Conservation (phyloP, 2,797 vertebrate genomes). For the Malurus splendens region DNA sequence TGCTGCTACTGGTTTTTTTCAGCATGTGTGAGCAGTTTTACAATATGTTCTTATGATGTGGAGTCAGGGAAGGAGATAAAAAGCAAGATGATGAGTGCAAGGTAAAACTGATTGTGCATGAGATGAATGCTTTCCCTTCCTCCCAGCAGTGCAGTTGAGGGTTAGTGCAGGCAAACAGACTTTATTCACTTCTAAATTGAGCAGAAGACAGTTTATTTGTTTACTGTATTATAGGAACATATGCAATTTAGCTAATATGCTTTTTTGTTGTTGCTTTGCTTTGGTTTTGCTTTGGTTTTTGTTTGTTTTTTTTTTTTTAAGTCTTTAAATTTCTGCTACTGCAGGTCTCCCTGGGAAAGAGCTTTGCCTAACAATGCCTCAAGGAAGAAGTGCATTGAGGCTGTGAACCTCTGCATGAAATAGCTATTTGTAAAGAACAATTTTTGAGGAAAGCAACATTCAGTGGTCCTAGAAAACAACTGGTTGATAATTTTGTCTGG, state of each 20-base stretch:
- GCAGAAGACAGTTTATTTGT: background rate
- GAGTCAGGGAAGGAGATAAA: background rate
- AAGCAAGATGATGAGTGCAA: background rate
- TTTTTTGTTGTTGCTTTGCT: background rate
- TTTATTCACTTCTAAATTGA: conserved; percentile 14
- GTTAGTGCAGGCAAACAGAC: background rate
- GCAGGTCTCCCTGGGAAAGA: background rate
- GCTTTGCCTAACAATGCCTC: background rate
- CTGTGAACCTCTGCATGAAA: background rate
- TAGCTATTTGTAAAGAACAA: background rate
- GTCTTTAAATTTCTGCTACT: background rate
- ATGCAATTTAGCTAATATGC: background rate
- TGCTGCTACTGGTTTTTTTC: background rate
- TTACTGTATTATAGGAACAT: background rate
- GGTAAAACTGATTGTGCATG: background rate
- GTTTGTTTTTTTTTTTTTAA: background rate
- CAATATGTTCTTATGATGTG: background rate
- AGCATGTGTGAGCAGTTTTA: background rate
- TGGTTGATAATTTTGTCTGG: background rate
- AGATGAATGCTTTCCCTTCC: background rate
- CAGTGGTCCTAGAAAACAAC: background rate
- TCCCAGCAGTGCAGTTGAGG: background rate
- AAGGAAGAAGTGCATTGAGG: background rate
- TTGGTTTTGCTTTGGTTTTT: background rate
- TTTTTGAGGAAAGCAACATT: background rate